Conservation (phyloP, 2,888 invertebrate species). For the Drosophila nr. perissopoda region DNA sequence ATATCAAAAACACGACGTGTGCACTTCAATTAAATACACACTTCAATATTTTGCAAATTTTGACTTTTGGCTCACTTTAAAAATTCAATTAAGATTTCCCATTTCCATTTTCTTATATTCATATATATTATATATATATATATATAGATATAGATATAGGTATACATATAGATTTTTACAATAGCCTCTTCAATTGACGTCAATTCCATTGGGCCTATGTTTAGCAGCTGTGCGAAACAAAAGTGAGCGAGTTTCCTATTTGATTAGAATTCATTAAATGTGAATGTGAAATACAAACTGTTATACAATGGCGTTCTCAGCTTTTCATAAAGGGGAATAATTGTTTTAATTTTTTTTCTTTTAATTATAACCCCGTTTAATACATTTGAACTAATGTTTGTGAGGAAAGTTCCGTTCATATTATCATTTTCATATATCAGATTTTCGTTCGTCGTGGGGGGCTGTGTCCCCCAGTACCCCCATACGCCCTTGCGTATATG, state of each 20-base stretch:
- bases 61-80: neutral
- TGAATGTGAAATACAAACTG: neutral
- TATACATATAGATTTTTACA: neutral
- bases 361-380: neutral
- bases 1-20: neutral
- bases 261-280: constrained; percentile 33
- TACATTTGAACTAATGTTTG: neutral
- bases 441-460: neutral
- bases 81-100: neutral
- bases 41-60: neutral
- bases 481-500: neutral
- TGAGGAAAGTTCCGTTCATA: neutral
- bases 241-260: constrained; percentile 51
- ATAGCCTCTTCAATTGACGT: constrained; percentile 41
- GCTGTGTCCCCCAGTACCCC: neutral
- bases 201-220: constrained; percentile 30
- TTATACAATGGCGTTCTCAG: neutral
- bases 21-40: neutral
- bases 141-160: neutral
- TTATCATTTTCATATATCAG: neutral
- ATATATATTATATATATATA: neutral
- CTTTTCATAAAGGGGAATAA: neutral
- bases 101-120: neutral
- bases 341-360: neutral
- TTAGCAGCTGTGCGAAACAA: constrained; percentile 26